Evolutionary conservation across 2,888 invertebrate species (phyloP), one percentile per base, ranked within the genome.

Genomic region (Brachypterus glaber): DNA sequence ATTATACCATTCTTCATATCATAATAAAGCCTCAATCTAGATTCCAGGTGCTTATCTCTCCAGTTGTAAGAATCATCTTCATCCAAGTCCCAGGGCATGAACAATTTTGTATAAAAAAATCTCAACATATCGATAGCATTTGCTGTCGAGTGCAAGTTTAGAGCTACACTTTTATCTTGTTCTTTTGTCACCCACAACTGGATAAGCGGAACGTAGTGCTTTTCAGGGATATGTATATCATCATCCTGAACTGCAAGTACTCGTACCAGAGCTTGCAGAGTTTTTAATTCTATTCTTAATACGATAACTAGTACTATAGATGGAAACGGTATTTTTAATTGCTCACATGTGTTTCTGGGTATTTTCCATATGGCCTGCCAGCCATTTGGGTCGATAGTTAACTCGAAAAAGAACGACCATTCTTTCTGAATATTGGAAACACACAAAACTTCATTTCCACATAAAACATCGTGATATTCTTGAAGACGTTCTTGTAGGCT

Each of bases 361-460:
- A 81, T 69, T 59, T 79, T 80, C 81, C 81, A 81, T 5, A 81
- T 51, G 0, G 77, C 79, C 50, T 77, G 76, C 81, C 81, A 81
- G 1, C 80, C 81, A 0, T 70, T 71, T 0, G 76, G 75, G 49
- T 81, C 80, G 2, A 80, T 62, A 1, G 73, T 61, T 17, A 77
- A 51, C 51, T 80, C 78, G 0, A 75, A 53, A 46, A 70, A 71
- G 47, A 64, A 70, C 2, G 66, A 59, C 76, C 76, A 77, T 56
- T 73, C 72, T 3, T 64, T 59, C 32, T 63, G 62, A 3, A 77
- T 68, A 45, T 66, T 62, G 1, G 71, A 69, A 1, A 70, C 68
- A 3, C 72, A 66, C 11, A 73, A 56, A 2, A 63, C 44, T 9
- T 58, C 54, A 11, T 27, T 27, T 26, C 61, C 63, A 1, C 66